Evolutionary conservation across 2,113 vertebrate genomes (phyloP), one percentile per base, ranked within the genome.

Genomic region (Apaloderma vittatum): DNA sequence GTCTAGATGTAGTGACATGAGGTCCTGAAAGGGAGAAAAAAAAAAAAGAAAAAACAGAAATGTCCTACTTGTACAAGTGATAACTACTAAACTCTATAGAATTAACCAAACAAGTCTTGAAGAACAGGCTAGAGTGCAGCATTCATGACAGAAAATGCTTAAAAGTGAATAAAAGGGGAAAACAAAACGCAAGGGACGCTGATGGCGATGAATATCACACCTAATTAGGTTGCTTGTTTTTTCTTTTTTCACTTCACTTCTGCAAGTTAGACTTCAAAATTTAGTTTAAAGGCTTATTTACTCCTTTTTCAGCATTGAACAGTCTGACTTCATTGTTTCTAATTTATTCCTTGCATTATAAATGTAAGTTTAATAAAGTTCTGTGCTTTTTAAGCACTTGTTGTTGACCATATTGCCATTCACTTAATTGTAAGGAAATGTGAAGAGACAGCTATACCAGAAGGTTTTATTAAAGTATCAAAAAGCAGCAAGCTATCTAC

Each of bases 401-500:
- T 36, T 96, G 18, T 91, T 84, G 59, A 83, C 58, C n/a, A 29
- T 90, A 86, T 73, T 92, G 75, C 40, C 20, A 86, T 86, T 30
- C 68, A 72, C 37, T 78, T 94, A 89, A 84, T 81, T 84, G 32
- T 78, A 80, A 89, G 65, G 59, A 96, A 96, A 95, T 71, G 65
- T 48, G 55, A 95, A 86, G 37, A 88, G 91, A 93, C 80, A 95
- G 65, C 43, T 95, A 45, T 89, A 72, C 80, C 32, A 86, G 83
- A 94, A 87, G 29, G 59, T 80, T 93, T 92, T 84, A 95, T 94
- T 96, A 92, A 96, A 87, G 68, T 86, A 94, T 86, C 37, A 74
- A 84, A 95, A 92, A 26, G 0, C 61, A 94, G 68, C 55, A 91
- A 91, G 61, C 26, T 86, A 86, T 74, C 63, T 67, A 45, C 66